phyloP scores from a whole-genome alignment of 2,113 vertebrate species.

The Campylomormyrus tamandua region DNA sequence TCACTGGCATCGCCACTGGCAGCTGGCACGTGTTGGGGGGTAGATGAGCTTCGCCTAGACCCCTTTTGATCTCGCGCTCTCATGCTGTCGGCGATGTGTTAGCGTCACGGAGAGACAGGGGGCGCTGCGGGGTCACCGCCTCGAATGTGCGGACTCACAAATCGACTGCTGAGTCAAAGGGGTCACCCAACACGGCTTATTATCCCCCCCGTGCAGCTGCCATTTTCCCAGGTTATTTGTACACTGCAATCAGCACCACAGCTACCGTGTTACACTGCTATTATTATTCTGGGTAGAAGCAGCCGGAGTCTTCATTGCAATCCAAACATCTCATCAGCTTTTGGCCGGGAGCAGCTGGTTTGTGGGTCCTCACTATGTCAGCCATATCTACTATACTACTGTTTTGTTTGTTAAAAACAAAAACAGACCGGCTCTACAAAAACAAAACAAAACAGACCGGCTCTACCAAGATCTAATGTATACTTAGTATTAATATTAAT shows the following conservation, averaged over 20 bases:
- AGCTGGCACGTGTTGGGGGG: background rate
- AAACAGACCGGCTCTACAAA: background rate
- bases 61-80: background rate
- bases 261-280: background rate
- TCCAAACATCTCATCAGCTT: conserved; percentile 4
- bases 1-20: background rate
- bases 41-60: background rate
- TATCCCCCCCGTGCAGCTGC: conserved; percentile 29
- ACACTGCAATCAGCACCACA: conserved; percentile 4
- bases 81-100: background rate
- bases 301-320: background rate
- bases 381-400: background rate
- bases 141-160: background rate
- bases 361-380: background rate
- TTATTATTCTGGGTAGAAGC: conserved; percentile 7
- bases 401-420: background rate
- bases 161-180: conserved; percentile 14
- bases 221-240: background rate
- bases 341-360: background rate
- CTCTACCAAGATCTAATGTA: background rate
- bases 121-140: background rate
- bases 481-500: background rate
- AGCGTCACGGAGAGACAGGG: background rate
- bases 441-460: background rate
- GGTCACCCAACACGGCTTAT: conserved; percentile 33